A percentile compares a stretch with the other conserved stretches of the same genome.
These are phyloP conservation scores for Myiopsitta monachus DNA, from an alignment of 2,113 vertebrate species.

Conservation along the genomic window DNA sequence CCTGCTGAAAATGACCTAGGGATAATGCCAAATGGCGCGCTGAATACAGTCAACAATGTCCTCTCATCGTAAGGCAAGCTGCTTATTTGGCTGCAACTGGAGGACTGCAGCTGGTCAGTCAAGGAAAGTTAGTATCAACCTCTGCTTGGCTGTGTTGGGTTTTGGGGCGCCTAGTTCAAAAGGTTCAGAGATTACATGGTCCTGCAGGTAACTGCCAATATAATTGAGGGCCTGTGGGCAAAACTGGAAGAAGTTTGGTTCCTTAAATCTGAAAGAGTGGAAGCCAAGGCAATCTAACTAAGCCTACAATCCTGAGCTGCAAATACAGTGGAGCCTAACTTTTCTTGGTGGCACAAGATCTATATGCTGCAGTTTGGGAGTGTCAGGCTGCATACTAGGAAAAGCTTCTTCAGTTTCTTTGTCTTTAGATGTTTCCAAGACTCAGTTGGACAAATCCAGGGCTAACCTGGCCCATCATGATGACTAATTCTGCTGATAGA, in stretches of 20 bases:
- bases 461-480: background rate
- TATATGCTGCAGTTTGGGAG: background rate
- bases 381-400: background rate
- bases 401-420: background rate
- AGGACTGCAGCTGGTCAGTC: background rate
- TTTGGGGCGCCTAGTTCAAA: background rate
- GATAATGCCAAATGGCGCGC: rapidly evolving
- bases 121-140: background rate
- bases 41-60: background rate
- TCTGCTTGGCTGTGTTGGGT: background rate
- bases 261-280: background rate
- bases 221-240: background rate
- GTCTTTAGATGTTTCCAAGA: background rate
- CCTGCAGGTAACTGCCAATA: background rate
- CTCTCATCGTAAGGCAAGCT: background rate
- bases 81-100: background rate
- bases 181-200: rapidly evolving
- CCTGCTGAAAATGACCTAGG: background rate
- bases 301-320: background rate
- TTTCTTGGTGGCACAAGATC: background rate
- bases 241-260: background rate
- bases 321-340: background rate
- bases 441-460: background rate
- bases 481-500: background rate
- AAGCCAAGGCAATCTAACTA: background rate